Conservation (phyloP, 2,797 vertebrate species). For the Protonibea diacanthus region DNA sequence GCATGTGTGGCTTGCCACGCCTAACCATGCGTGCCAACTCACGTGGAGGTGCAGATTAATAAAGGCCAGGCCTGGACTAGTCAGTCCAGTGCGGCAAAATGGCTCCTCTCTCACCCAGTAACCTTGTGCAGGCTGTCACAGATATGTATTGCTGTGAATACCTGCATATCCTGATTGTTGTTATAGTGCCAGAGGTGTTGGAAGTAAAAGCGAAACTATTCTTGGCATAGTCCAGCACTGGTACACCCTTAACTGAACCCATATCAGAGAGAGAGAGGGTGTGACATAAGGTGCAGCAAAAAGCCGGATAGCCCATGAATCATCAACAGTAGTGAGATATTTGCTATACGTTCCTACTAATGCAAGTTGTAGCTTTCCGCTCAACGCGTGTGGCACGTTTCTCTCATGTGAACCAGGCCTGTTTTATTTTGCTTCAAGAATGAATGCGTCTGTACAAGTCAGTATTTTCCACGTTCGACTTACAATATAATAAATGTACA, state of each 20-base stretch:
- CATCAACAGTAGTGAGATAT: neutral
- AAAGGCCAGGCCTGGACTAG: slow-evolving; percentile 1
- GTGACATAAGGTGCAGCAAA: neutral
- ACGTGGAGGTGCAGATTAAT: slow-evolving; percentile 17
- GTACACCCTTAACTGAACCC: neutral
- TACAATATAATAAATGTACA: neutral
- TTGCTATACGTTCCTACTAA: neutral
- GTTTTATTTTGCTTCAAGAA: neutral
- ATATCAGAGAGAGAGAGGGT: neutral
- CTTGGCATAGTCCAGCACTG: fast-evolving
- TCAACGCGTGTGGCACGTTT: slow-evolving; percentile 4
- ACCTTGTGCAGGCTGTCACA: slow-evolving; percentile 64
- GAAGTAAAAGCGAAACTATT: neutral
- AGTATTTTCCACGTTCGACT: fast-evolving
- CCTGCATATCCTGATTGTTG: neutral
- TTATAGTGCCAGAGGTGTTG: neutral
- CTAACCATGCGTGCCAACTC: slow-evolving; percentile 27
- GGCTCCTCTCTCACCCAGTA: slow-evolving; percentile 52
- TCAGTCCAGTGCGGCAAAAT: slow-evolving; percentile 62
- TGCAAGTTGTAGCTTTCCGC: neutral
- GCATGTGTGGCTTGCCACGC: slow-evolving; percentile 36
- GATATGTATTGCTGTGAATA: neutral
- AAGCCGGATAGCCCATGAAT: neutral
- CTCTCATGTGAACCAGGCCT: neutral
- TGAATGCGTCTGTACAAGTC: neutral